A percentile compares a stretch with the other conserved stretches of the same genome.
Conservation (phyloP, 2,797 vertebrate genomes). For the Melopsittacus undulatus region DNA sequence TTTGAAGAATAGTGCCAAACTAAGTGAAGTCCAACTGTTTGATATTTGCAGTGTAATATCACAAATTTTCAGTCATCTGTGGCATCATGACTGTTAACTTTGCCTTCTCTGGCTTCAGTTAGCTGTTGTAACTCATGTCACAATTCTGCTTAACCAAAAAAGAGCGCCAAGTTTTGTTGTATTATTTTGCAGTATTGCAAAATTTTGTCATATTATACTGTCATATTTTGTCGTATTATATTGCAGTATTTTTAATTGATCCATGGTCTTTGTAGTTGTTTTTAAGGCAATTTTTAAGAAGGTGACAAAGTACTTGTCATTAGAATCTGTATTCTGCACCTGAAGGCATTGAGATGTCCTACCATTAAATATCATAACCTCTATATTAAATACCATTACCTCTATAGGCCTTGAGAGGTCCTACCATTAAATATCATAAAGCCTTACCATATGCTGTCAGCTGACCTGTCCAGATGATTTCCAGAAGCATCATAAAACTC, state of each 20-base stretch:
- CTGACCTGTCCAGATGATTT: slow-evolving; percentile 61
- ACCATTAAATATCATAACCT: not conserved
- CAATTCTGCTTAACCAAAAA: not conserved
- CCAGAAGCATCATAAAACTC: slow-evolving; percentile 76
- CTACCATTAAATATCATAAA: not conserved
- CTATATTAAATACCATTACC: no score
- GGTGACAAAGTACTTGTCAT: not conserved
- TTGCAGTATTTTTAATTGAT: not conserved
- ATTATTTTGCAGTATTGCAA: not conserved
- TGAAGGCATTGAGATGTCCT: not conserved
- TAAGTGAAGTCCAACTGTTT: not conserved
- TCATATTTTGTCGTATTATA: not conserved
- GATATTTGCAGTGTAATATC: not conserved
- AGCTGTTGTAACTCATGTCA: not conserved
- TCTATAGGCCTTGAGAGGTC: not conserved
- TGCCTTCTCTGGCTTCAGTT: not conserved
- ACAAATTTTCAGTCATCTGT: not conserved
- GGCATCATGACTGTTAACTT: not conserved
- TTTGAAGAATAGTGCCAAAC: not conserved
- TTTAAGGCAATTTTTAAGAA: not conserved
- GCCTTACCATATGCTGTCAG: slow-evolving; percentile 77
- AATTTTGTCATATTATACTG: not conserved
- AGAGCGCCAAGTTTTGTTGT: not conserved
- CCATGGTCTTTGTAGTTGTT: not conserved
- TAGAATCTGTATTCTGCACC: not conserved